These are phyloP conservation scores for Scaeva pyrastri DNA, from an alignment of 2,888 invertebrate genomes.

Conservation along the genomic window DNA sequence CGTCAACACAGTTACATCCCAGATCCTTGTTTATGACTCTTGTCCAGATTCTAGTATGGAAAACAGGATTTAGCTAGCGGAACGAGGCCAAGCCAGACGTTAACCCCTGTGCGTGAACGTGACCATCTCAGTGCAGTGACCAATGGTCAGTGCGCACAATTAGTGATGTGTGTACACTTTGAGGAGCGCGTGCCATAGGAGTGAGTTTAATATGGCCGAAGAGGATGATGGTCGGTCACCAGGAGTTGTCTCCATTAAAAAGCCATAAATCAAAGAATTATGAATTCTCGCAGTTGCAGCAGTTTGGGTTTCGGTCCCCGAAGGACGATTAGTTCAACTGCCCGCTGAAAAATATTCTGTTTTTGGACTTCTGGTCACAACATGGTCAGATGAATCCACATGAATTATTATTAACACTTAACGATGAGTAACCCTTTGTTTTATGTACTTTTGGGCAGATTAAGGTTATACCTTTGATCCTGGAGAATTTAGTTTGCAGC, in stretches of 20 bases:
- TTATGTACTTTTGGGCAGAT: slow-evolving; percentile 58
- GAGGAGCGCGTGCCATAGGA: slow-evolving; percentile 51
- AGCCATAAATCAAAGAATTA: slow-evolving; percentile 74
- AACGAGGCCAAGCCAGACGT: slow-evolving; percentile 64
- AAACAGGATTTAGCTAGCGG: slow-evolving; percentile 56
- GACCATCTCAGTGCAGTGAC: slow-evolving; percentile 80
- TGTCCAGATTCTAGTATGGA: slow-evolving; percentile 50
- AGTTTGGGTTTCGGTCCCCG: not conserved
- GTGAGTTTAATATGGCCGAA: slow-evolving; percentile 68
- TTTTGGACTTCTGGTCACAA: slow-evolving; percentile 81
- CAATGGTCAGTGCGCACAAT: slow-evolving; percentile 80
- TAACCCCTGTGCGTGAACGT: slow-evolving; percentile 67
- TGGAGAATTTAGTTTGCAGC: not conserved
- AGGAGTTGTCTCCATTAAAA: slow-evolving; percentile 66
- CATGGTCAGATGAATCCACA: slow-evolving; percentile 78
- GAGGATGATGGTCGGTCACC: slow-evolving; percentile 36
- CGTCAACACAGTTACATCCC: slow-evolving; percentile 75
- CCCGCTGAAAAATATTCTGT: slow-evolving; percentile 63
- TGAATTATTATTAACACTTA: slow-evolving; percentile 80
- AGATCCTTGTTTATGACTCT: slow-evolving; percentile 63
- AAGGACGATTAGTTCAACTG: slow-evolving; percentile 61
- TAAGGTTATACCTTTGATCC: slow-evolving; percentile 50
- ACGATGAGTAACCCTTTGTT: slow-evolving; percentile 60
- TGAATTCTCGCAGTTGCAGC: slow-evolving; percentile 44
- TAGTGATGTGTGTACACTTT: slow-evolving; percentile 54